Conservation (phyloP, 23 tunicate genomes). For the Ciona savignyi region DNA sequence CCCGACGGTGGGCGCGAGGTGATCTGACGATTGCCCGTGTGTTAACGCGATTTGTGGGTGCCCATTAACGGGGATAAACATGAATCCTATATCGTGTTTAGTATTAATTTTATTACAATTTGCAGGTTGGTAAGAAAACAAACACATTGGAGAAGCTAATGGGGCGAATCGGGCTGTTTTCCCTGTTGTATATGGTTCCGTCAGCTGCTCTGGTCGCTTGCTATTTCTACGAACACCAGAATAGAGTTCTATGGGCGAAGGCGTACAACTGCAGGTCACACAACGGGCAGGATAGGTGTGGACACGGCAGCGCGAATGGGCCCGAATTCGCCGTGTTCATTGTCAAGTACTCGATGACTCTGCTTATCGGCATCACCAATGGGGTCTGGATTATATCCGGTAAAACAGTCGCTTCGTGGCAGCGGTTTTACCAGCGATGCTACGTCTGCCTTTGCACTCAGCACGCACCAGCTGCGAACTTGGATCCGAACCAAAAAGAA, state of each 20-base stretch:
- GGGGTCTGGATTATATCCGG: conserved; percentile 88
- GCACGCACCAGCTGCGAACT: not conserved
- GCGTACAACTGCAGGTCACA: conserved; percentile 54
- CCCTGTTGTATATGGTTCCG: conserved; percentile 77
- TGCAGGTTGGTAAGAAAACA: conserved; percentile 59
- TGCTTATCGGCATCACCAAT: conserved; percentile 76
- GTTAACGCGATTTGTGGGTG: no score
- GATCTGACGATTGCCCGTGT: no score
- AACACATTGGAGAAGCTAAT: conserved; percentile 71
- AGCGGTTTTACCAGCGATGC: conserved; percentile 45
- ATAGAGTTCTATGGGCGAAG: conserved; percentile 52
- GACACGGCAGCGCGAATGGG: not conserved
- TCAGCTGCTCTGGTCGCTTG: conserved; percentile 71
- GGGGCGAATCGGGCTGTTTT: conserved; percentile 75
- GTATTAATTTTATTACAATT: not conserved
- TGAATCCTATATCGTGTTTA: not conserved
- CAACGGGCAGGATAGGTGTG: not conserved
- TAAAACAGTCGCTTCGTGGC: conserved; percentile 81
- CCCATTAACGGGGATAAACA: no score
- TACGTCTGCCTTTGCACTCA: conserved; percentile 28
- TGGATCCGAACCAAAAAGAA: not conserved
- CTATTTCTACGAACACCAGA: conserved; percentile 77
- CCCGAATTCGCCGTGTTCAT: conserved; percentile 50
- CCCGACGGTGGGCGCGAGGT: no score
- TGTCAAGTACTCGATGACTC: conserved; percentile 54